Base-by-base conservation (phyloP, 1,140 invertebrate species). In the Globodera ellingtonae region DNA sequence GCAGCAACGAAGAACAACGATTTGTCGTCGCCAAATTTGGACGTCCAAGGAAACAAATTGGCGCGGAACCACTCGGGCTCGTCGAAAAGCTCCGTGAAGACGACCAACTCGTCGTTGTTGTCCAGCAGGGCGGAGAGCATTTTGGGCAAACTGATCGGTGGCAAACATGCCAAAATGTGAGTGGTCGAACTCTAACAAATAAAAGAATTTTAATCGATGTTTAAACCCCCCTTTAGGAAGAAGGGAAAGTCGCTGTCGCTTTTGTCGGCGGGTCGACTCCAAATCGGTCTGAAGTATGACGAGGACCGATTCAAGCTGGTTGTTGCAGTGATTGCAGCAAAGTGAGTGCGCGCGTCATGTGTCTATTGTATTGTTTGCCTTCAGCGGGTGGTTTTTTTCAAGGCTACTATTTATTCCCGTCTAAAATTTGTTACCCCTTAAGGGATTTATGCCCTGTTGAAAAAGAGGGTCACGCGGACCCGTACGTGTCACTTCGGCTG, bases 201-300 rank as follows among this genome's bases (percentile, higher is more conserved):
- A n/a, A 24, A 24, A 24, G 24, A 35, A 35, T 35, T 35, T 35
- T 2, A 35, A 35, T 18, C 52, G 48, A 44, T 44, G 3, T 52
- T 75, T 56, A 35, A 1, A 18, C 35, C 15, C 44, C 9, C 9
- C 24, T 74, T 52, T 46, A 74, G 35, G 18, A 62, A 62, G 7
- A 46, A 75, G 50, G 10, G 69, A 24, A 50, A 65, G 69, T n/a
- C 35, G 21, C 69, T 56, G 66, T 52, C 18, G 70, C 44, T 70
- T 21, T 70, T 70, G 76, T n/a, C 75, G 21, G 21, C 69, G 13
- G 85, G 81, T n/a, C 69, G 79, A 70, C 21, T 83, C 7, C 78
- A 85, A 72, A 82, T 88, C 21, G 72, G 75, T 59, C 78, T 87
- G n/a, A 67, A 78, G 13, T 88, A 87, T 48, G 82, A 85, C 59